Conservation (phyloP, 2,888 invertebrate genomes). For the Meiosimyza decipiens region DNA sequence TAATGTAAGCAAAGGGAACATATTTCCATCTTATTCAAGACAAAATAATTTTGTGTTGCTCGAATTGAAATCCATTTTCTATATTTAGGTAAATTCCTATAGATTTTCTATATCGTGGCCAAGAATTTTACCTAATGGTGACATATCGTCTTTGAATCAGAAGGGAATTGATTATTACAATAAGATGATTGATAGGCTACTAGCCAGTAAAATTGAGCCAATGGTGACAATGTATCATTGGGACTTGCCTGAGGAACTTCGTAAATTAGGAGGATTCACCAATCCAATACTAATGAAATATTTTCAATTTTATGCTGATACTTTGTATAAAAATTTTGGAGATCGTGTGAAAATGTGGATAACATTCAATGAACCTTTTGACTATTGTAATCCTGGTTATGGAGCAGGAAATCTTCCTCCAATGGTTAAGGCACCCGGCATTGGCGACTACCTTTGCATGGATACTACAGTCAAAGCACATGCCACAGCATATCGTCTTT, state of each 20-base stretch:
- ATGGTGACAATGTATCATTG: conserved; percentile 71
- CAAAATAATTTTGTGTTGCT: not conserved
- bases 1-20: too few relatives aligned
- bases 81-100: conserved; percentile 65
- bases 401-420: conserved; percentile 61
- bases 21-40: too few relatives aligned
- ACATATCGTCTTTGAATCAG: conserved; percentile 69
- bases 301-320: conserved; percentile 68
- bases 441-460: conserved; percentile 69
- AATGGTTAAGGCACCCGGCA: conserved; percentile 64
- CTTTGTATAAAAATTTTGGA: conserved; percentile 67
- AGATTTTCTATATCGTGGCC: conserved; percentile 75
- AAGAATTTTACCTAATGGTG: conserved; percentile 72
- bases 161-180: conserved; percentile 75
- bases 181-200: conserved; percentile 72
- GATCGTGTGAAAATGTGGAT: conserved; percentile 63
- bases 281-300: conserved; percentile 67
- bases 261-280: conserved; percentile 70
- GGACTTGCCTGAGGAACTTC: conserved; percentile 70
- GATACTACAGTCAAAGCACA: conserved; percentile 70
- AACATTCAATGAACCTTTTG: conserved; percentile 49
- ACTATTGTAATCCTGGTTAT: conserved; percentile 65
- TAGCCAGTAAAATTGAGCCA: conserved; percentile 72
- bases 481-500: conserved; percentile 67
- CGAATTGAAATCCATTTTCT: too few relatives aligned